A percentile compares a stretch with the other conserved stretches of the same genome.
Conservation (phyloP, 92 coral and sea anemone genomes). For the Palythoa grandiflora region DNA sequence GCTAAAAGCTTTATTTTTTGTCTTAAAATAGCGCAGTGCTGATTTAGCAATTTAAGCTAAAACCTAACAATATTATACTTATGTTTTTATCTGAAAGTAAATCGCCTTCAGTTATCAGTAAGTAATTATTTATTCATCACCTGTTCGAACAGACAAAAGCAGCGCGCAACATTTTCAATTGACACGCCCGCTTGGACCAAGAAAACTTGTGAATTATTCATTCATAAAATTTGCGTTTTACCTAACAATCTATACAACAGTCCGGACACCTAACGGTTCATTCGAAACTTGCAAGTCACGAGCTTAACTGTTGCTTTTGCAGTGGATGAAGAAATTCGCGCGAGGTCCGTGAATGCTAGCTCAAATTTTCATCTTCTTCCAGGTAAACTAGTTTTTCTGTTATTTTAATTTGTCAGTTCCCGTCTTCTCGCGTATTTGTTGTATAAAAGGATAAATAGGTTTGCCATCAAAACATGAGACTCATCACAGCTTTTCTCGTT, state of each 20-base stretch:
- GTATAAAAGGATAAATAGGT: too few relatives aligned
- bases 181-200: not conserved
- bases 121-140: constrained; percentile 8
- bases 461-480: too few relatives aligned
- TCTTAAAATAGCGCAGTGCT: not conserved
- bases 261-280: not conserved
- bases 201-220: not conserved
- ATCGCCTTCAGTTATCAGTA: too few relatives aligned
- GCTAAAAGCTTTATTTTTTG: not conserved
- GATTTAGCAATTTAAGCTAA: not conserved
- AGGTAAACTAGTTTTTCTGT: too few relatives aligned
- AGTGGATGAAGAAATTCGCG: too few relatives aligned
- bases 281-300: not conserved
- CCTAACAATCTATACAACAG: not conserved
- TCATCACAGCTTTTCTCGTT: too few relatives aligned
- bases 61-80: not conserved
- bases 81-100: not conserved
- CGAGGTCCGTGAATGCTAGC: too few relatives aligned
- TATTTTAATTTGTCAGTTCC: too few relatives aligned
- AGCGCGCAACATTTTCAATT: not conserved
- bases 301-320: not conserved
- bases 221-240: not conserved
- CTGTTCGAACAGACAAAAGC: constrained; percentile 1
- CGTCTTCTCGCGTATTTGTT: too few relatives aligned
- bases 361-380: too few relatives aligned